Evolutionary conservation across 2,888 invertebrate genomes (phyloP).

Genomic region (Carterocephalus palaemon): DNA sequence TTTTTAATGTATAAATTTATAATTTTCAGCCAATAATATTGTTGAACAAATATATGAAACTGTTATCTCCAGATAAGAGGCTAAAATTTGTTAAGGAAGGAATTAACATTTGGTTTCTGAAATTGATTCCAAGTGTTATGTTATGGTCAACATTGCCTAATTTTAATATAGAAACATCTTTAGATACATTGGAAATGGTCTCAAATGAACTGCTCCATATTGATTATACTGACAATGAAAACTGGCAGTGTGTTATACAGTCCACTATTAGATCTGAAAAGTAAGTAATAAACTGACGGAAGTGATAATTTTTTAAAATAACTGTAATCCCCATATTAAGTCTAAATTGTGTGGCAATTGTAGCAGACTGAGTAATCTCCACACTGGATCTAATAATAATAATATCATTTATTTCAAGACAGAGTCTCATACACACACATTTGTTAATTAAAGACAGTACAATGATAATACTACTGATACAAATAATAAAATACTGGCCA

Average conservation of each 20-base stretch:
- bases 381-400: too few species aligned
- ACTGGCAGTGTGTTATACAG: constrained; percentile 60
- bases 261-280: constrained; percentile 52
- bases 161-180: constrained; percentile 27
- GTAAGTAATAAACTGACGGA: too few species aligned
- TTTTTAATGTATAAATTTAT: too few species aligned
- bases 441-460: too few species aligned
- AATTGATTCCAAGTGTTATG: constrained; percentile 67
- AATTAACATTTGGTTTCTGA: constrained; percentile 67
- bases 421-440: too few species aligned
- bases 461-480: too few species aligned
- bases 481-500: too few species aligned
- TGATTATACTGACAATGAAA: constrained; percentile 54
- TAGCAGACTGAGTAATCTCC: too few species aligned
- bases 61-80: constrained; percentile 51
- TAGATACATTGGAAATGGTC: constrained; percentile 61
- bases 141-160: constrained; percentile 17
- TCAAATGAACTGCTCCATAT: constrained; percentile 54
- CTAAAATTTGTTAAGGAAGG: constrained; percentile 54
- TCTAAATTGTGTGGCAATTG: too few species aligned
- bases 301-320: too few species aligned
- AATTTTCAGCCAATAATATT: constrained; percentile 55
- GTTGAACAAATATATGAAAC: constrained; percentile 50
- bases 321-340: too few species aligned
- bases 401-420: too few species aligned